Base-by-base conservation (phyloP, 2,797 vertebrate genomes). In the Falco berigora region DNA sequence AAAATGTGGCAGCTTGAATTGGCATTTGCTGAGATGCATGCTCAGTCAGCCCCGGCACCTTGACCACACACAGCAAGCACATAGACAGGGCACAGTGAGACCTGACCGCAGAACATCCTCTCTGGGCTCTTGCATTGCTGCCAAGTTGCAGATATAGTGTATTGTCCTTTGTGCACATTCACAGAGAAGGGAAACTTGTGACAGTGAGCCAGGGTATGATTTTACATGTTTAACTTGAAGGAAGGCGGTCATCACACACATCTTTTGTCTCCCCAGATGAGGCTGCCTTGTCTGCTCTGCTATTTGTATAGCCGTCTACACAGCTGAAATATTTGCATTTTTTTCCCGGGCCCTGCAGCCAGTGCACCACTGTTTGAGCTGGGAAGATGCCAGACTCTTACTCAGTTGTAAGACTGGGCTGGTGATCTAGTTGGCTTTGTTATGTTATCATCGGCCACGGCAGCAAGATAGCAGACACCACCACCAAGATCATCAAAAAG, bases 321-420 rank as follows among this genome's bases (percentile, higher is more conserved):
- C 67, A 86, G 78, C 44, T 92, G 78, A 96, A 95, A 75, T 92
- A 86, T 89, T 94, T 97, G 80, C 92, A 76, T 91, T 90, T 92
- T 94, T 74, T 72, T 61, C 68, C 84, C 66, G 74, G 64, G 78
- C 88, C 76, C 84, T 40, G 88, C 68, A 93, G 93, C 92, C 86
- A 91, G 42, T 59, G 56, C 71, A 88, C 40, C 63, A 91, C 66
- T 94, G 25, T 92, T 92, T 67, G 86, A 87, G 83, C 91, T 97
- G 94, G 91, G 86, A 75, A 71, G 79, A 78, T 78, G 94, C 92
- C 94, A 93, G 68, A 78, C 38, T 92, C 77, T 92, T 88, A 87
- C 52, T 92, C 94, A 69, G 71, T 93, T 89, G 47, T 91, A 79
- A 84, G 78, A 62, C 68, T 34, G 80, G 88, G 59, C 68, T 92